A percentile compares a stretch with the other conserved stretches of the same genome.
Conservation (phyloP, 1,140 invertebrate species). For the Coboldia fuscipes region DNA sequence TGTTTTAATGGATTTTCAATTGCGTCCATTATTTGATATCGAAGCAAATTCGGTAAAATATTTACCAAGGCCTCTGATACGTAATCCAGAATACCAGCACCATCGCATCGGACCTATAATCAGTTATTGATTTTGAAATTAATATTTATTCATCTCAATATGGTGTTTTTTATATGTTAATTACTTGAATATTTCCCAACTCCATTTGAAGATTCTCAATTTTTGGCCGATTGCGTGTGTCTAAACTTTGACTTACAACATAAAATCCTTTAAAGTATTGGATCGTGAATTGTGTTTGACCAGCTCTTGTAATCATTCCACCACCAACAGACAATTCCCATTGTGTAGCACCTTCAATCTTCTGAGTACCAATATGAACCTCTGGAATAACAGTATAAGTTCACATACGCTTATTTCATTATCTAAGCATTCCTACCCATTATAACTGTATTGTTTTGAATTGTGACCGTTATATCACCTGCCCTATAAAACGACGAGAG, state of each 20-base stretch:
- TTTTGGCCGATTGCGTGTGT: slow-evolving; percentile 44
- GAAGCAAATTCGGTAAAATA: slow-evolving; percentile 55
- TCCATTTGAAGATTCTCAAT: slow-evolving; percentile 53
- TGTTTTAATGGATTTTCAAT: slow-evolving; percentile 48
- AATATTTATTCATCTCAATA: neutral
- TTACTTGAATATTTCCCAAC: slow-evolving; percentile 59
- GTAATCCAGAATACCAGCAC: slow-evolving; percentile 62
- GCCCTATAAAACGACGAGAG: slow-evolving; percentile 58
- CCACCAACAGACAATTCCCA: slow-evolving; percentile 50
- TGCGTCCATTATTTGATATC: slow-evolving; percentile 67
- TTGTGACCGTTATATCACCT: slow-evolving; percentile 47
- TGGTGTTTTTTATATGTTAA: neutral
- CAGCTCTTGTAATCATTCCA: slow-evolving; percentile 42
- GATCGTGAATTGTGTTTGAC: slow-evolving; percentile 46
- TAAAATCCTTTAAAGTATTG: slow-evolving; percentile 45
- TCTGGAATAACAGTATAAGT: slow-evolving; percentile 25
- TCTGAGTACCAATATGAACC: slow-evolving; percentile 55
- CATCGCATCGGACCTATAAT: slow-evolving; percentile 28
- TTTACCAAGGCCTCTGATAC: slow-evolving; percentile 54
- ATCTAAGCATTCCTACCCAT: slow-evolving; percentile 3
- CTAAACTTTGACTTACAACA: slow-evolving; percentile 46
- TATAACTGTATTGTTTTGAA: slow-evolving; percentile 43
- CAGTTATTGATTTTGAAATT: slow-evolving; percentile 9
- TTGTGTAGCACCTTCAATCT: slow-evolving; percentile 45
- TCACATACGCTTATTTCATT: slow-evolving; percentile 1